phyloP scores from a whole-genome alignment of 2,113 vertebrate species.

The Ameiurus melas region DNA sequence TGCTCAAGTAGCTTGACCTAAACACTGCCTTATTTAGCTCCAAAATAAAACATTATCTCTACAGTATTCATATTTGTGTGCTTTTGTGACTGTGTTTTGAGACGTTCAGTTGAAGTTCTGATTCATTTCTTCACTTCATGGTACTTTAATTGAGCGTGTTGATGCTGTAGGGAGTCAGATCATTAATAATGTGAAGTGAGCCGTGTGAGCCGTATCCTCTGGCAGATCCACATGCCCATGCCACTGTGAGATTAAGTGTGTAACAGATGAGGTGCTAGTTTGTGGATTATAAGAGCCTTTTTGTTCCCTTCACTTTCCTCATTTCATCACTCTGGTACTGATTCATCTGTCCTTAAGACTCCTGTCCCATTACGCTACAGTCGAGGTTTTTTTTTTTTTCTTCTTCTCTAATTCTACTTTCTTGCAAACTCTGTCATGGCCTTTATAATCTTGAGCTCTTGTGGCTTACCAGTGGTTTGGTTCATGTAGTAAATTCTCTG shows the following conservation, averaged over 20 bases:
- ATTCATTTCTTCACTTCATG: neutral
- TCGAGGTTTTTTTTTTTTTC: too few relatives aligned
- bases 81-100: neutral
- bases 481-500: neutral
- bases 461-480: neutral
- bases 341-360: neutral
- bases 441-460: constrained; percentile 7
- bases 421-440: neutral
- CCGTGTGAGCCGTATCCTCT: neutral
- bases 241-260: neutral
- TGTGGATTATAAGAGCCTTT: constrained; percentile 6
- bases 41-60: neutral
- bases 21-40: neutral
- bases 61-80: neutral
- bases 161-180: neutral
- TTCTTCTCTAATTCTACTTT: too few relatives aligned
- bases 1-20: neutral
- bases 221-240: constrained; percentile 16
- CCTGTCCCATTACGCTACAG: neutral
- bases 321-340: neutral
- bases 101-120: neutral
- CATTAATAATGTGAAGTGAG: constrained; percentile 21
- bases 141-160: neutral
- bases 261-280: constrained; percentile 28
- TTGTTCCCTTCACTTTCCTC: constrained; percentile 13